phyloP scores from a whole-genome alignment of 2,113 vertebrate species.

The Sturnira hondurensis region DNA sequence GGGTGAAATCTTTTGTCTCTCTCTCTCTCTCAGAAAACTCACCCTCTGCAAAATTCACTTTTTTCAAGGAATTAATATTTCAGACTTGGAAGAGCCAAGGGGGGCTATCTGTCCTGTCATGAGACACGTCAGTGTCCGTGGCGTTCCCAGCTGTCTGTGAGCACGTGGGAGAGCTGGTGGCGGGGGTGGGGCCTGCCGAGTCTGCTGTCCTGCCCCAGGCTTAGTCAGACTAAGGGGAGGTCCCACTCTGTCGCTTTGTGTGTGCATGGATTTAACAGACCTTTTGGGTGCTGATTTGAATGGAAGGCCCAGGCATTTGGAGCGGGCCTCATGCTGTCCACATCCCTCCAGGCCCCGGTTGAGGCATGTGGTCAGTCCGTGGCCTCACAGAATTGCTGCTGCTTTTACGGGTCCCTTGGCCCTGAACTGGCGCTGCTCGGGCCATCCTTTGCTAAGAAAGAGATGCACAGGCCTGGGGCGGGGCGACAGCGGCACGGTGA shows the following conservation, averaged over 20 bases:
- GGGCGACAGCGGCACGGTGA: neutral
- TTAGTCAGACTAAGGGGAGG: fast-evolving
- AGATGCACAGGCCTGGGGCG: neutral
- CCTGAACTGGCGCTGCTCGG: fast-evolving
- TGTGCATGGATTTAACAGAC: fast-evolving
- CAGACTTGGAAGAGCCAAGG: neutral
- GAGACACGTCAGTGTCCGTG: fast-evolving
- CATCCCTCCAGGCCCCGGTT: neutral
- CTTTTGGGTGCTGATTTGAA: neutral
- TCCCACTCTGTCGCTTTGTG: neutral
- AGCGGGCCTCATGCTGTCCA: neutral
- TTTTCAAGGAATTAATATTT: neutral
- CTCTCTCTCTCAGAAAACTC: neutral
- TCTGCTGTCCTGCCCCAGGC: fast-evolving
- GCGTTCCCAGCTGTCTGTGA: fast-evolving
- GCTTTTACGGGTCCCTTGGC: fast-evolving
- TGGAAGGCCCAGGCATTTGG: neutral
- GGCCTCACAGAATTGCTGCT: neutral
- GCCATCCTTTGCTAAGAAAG: fast-evolving
- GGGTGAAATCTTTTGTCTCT: neutral
- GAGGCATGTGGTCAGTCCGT: fast-evolving
- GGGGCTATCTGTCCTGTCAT: neutral
- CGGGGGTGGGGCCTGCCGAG: fast-evolving
- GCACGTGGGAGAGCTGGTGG: fast-evolving
- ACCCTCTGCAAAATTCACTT: neutral